Base-by-base conservation (phyloP, 2,113 vertebrate genomes). In the Pygoscelis adeliae region DNA sequence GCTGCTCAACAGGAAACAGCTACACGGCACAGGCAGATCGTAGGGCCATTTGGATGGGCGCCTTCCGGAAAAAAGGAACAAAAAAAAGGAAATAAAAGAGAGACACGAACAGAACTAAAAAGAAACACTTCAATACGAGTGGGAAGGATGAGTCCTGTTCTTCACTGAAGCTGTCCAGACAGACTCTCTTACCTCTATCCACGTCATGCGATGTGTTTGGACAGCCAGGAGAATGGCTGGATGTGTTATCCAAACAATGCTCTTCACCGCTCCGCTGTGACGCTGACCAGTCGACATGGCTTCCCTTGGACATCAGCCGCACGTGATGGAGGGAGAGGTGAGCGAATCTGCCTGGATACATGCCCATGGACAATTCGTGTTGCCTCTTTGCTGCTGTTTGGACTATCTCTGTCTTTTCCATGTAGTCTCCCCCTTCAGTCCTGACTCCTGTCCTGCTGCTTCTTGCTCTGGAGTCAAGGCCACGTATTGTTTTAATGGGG, bases 101-200 rank as follows among this genome's bases (percentile, higher is more conserved):
- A 42, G 2, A 46, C 42, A 61, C 73, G 6, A 84, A 49, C 15
- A 62, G 40, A 91, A 50, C 49, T 56, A 65, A 65, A 84, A 79
- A 26, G 11, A 70, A 92, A 90, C 0, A 0, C 44, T 66, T 62
- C 15, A 15, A 13, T 47, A 27, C 0, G 2, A 15, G 22, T 71
- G 36, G 50, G 77, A 79, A 84, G 89, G 38, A 65, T 21, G 36
- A 47, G 27, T 49, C 47, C 53, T 83, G 49, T n/a, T 95, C 38
- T 83, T 56, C 0, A 0, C 26, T 77, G 58, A 95, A 72, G 83
- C 67, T 87, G 34, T 72, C 47, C 69, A 87, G 83, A 34, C 44
- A 84, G 78, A 82, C 53, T 40, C 26, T 87, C 34, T 94, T 40
- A 67, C 79, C 44, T 58, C n/a, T 69, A 74, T n/a, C 44, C 27